These are phyloP conservation scores for Pogona vitticeps DNA, from an alignment of 2,113 vertebrate species.

Conservation along the genomic window DNA sequence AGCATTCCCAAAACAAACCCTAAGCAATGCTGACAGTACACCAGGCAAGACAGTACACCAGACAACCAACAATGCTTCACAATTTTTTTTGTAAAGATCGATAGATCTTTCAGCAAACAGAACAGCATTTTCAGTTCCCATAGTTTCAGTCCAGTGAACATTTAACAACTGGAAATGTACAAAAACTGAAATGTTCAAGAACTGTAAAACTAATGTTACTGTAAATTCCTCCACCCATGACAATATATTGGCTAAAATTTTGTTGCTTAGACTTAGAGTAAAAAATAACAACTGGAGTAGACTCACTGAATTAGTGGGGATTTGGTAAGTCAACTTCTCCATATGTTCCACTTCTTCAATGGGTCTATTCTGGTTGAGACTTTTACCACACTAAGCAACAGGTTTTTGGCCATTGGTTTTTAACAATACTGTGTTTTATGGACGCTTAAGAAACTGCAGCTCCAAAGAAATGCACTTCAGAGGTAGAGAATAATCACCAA, in stretches of 20 bases:
- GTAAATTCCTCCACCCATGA: not conserved
- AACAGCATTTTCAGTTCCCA: not conserved
- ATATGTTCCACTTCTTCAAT: not conserved
- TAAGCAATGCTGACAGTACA: not conserved
- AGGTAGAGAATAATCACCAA: not conserved
- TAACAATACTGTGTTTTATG: no score
- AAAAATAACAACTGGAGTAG: no score
- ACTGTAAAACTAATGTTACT: not conserved
- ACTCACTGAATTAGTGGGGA: no score
- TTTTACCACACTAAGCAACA: no score
- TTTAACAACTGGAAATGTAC: not conserved
- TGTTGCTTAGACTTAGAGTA: no score
- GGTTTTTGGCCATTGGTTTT: no score
- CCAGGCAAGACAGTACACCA: not conserved
- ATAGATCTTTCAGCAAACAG: not conserved
- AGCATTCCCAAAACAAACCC: not conserved
- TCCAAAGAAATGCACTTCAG: not conserved
- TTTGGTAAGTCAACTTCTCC: no score
- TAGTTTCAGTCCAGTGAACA: not conserved
- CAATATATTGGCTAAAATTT: not conserved
- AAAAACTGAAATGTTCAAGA: not conserved
- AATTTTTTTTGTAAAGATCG: not conserved
- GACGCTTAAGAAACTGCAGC: not conserved
- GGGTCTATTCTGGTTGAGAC: no score
- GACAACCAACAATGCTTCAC: not conserved